Evolutionary conservation across 23 tunicate species (phyloP), one percentile per base, ranked within the genome.

Genomic region (Halocynthia aurantium): DNA sequence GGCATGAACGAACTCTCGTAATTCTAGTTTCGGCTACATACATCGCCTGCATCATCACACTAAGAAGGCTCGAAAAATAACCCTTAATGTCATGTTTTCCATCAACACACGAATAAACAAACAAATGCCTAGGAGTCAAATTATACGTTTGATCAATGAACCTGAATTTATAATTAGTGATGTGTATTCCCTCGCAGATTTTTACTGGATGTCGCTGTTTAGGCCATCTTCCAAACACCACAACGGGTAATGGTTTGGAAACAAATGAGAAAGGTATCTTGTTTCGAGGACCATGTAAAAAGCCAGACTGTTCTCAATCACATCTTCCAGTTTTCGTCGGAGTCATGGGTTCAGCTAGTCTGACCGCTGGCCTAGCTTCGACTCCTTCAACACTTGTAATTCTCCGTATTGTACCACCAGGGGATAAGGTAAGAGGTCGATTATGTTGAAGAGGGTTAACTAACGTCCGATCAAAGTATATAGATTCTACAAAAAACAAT

Each of bases 381-480:
- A 85, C 97, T 55, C 97, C 97, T 2, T 85, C 97, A 49, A 91
- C 90, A 10, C 58, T 91, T 21, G 77, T 84, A 0, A 91, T 91
- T 70, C 60, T 91, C 15, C 54, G 90, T 19, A 81, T 85, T 15
- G 97, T 85, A 10, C 80, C 80, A 8, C 79, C 87, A 13, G 54
- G 82, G 7, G 88, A 91, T 18, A 85, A 91, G 97, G 97, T 91
- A 53, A 51, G 53, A 75, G 21, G 20, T n/a, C 9, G 22, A 0
- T 1, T n/a, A 13, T 58, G 64, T 58, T 58, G 1, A 58, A 15
- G 4, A 13, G 17, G 64, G 64, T n/a, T 58, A 13, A 58, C 64
- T n/a, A 60, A 15, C 17, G 62, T 13, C 62, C 13, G 12, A 57
- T 11, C 62, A 57, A 57, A 67, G 20, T 67, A 15, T 12, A 67